phyloP scores from a whole-genome alignment of 2,113 vertebrate species.

The Antennarius striatus region DNA sequence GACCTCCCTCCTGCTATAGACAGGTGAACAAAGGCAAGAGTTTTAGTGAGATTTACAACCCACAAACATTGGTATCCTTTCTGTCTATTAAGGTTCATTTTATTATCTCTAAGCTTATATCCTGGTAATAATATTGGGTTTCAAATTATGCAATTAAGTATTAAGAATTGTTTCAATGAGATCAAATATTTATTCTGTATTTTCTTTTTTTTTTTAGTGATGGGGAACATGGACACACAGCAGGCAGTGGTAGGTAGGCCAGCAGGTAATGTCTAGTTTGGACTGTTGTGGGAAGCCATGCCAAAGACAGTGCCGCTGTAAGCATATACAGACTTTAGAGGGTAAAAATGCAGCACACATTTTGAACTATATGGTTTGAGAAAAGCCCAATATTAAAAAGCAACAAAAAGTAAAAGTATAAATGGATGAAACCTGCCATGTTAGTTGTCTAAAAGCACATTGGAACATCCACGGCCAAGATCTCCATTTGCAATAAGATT shows the following conservation, averaged over 20 bases:
- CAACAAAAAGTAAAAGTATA: constrained; percentile 22
- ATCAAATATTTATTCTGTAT: constrained; percentile 3
- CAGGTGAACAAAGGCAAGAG: constrained; percentile 14
- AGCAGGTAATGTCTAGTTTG: constrained; percentile 28
- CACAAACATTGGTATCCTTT: too few species aligned
- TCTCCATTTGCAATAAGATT: constrained; percentile 60
- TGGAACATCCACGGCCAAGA: constrained; percentile 49
- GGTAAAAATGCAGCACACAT: constrained; percentile 34
- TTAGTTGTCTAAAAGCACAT: constrained; percentile 47
- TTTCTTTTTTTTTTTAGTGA: constrained; percentile 26
- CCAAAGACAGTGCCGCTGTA: constrained; percentile 39
- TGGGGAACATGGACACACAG: constrained; percentile 53
- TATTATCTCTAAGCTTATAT: neutral
- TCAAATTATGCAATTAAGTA: neutral
- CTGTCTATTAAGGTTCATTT: neutral
- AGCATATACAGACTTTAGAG: constrained; percentile 29
- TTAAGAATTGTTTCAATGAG: neutral
- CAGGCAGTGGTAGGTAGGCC: constrained; percentile 31
- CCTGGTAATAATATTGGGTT: neutral
- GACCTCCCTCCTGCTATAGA: constrained; percentile 91
- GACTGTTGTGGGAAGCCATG: constrained; percentile 53
- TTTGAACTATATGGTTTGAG: constrained; percentile 6
- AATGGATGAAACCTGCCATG: constrained; percentile 32
- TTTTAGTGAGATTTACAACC: too few species aligned
- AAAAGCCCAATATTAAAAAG: constrained; percentile 20